These are phyloP conservation scores for Acanthosepion lycidas DNA, from an alignment of 2,888 invertebrate species.

Conservation along the genomic window DNA sequence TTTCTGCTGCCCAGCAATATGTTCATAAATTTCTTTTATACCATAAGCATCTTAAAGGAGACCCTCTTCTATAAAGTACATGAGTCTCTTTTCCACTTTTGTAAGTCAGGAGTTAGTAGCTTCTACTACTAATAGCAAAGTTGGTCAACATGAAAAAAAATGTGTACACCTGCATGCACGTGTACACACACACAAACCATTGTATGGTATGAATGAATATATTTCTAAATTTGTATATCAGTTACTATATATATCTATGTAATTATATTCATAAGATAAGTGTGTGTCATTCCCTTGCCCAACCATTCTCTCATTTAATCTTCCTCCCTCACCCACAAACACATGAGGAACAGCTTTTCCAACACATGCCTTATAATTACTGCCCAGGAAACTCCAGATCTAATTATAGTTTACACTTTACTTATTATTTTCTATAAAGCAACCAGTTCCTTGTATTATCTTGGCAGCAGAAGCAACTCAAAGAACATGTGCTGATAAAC, in stretches of 20 bases:
- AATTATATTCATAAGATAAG: neutral
- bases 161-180: neutral
- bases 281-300: neutral
- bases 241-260: neutral
- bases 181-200: neutral
- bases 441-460: neutral
- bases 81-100: neutral
- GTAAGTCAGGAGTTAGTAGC: neutral
- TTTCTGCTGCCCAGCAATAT: neutral
- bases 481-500: constrained; percentile 38
- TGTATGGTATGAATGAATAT: neutral
- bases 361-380: constrained; percentile 37
- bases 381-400: constrained; percentile 21
- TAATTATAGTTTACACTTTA: neutral
- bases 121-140: neutral
- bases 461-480: constrained; percentile 13
- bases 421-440: constrained; percentile 36
- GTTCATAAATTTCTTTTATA: neutral
- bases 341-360: neutral
- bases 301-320: neutral
- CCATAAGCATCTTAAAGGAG: neutral
- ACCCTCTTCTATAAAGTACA: neutral
- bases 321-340: neutral
- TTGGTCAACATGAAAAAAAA: neutral
- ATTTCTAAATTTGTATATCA: neutral